Base-by-base conservation (phyloP, 2,113 vertebrate genomes). In the Otis tarda region DNA sequence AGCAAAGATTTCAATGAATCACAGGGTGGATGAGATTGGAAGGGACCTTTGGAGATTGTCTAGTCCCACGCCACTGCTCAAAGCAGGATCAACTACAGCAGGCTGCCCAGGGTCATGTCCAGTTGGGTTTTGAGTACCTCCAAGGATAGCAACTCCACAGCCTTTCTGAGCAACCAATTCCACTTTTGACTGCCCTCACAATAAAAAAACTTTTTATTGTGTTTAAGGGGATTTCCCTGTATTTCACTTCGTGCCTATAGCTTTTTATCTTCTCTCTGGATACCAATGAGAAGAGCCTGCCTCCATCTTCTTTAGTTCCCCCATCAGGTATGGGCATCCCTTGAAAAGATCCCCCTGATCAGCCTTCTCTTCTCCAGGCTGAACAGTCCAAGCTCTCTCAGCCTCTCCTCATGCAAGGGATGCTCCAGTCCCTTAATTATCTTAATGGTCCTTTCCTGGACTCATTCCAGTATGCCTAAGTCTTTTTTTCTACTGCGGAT, bases 281-380 rank as follows among this genome's bases (percentile, higher is more conserved):
- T n/a, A 15, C 21, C 20, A 67, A 10, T 37, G 41, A 43, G 41
- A 43, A 43, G 41, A 43, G 41, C 41, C 41, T 43, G 31, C 25
- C 31, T 65, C 52, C 19, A 63, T 55, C 25, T 49, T 60, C 43
- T 47, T 75, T 77, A n/a, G 6, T 88, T 64, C 10, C 17, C 8
- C 21, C 22, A 78, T 24, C 28, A 68, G 22, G 13, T 47, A 59
- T 56, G 76, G 83, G 12, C 9, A 71, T 1, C 3, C 9, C 47
- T 3, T 71, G n/a, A 53, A 20, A 18, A 74, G 12, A 24, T 18
- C 30, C 5, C 10, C 25, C 20, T 0, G 0, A n/a, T n/a, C n/a
- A n/a, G 13, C n/a, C 7, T 18, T 53, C 21, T 68, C 22, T 64
- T 82, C 52, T 79, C 10, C 11, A 60, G 23, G 7, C 39, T 83